Base-by-base conservation (phyloP, 2,113 vertebrate species). In the Orycteropus afer region DNA sequence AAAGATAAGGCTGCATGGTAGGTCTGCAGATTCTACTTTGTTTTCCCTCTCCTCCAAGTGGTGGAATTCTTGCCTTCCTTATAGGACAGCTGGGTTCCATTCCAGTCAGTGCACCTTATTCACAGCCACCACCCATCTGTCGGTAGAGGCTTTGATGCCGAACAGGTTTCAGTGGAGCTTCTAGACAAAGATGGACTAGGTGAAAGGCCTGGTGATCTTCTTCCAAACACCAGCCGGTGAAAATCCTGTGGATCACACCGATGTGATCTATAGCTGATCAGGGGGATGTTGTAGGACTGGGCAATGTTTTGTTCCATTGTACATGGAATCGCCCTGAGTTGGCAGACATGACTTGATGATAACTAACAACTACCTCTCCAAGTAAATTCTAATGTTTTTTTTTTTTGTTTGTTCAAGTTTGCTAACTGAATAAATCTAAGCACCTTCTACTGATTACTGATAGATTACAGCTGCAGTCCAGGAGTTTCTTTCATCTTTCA, bases 1-100 rank as follows among this genome's bases (percentile, higher is more conserved):
- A 55, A 92, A 97, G 97, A 97, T 95, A 97, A 97, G 83, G 51
- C 47, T 34, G 34, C 42, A 40, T 40, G 77, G 53, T 59, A 65
- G 57, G 51, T 81, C 86, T 86, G 69, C n/a, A n/a, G 27, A 22
- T 82, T 96, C 32, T 87, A 11, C 7, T 15, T 92, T 22, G 4
- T 96, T 97, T 90, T 29, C 51, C 25, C 23, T 86, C 40, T 93
- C 94, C n/a, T 47, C 3, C 0, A 40, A 37, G 20, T 71, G 37
- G 69, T 40, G 69, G n/a, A 8, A 37, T 32, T 65, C 4, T 40
- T 34, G 20, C 37, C n/a, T 69, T 37, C n/a, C 9, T 8, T 69
- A n/a, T 69, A n/a, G 67, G 67, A 69, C 67, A 40, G 11, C 67
- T 69, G n/a, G 34, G 7, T 37, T 69, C 34, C n/a, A 69, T 37